Evolutionary conservation across 2,888 invertebrate genomes (phyloP).

Genomic region (Rotaria magnacalcarata): DNA sequence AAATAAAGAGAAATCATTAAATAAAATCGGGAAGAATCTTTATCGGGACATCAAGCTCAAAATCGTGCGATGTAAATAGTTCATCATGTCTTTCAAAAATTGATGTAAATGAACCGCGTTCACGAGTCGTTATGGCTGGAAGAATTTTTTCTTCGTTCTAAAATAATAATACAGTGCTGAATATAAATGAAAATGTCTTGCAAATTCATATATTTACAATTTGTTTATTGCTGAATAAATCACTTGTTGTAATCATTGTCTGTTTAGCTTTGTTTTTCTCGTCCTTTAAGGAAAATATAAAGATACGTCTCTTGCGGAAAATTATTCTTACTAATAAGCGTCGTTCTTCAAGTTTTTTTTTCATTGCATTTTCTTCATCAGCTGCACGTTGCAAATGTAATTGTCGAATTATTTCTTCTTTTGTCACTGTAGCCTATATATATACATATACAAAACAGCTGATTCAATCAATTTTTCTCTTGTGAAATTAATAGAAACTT

Average conservation of each 20-base stretch:
- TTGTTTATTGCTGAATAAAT: not conserved
- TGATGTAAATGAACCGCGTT: conserved; percentile 32
- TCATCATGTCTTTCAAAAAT: not conserved
- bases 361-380: not conserved
- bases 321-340: not conserved
- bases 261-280: not conserved
- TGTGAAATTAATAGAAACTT: conserved; percentile 49
- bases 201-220: too few relatives aligned
- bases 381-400: not conserved
- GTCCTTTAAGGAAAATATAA: not conserved
- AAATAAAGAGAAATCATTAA: too few relatives aligned
- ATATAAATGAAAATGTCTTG: too few relatives aligned
- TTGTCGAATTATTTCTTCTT: not conserved
- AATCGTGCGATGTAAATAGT: not conserved
- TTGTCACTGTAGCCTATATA: not conserved
- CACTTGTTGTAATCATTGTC: not conserved
- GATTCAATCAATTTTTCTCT: too few relatives aligned
- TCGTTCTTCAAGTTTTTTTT: not conserved
- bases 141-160: not conserved
- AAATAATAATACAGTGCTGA: not conserved
- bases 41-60: not conserved
- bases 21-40: not conserved
- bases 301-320: not conserved
- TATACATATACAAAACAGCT: not conserved
- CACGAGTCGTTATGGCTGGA: not conserved